Base-by-base conservation (phyloP, 2,113 vertebrate genomes). In the Engystomops pustulosus region DNA sequence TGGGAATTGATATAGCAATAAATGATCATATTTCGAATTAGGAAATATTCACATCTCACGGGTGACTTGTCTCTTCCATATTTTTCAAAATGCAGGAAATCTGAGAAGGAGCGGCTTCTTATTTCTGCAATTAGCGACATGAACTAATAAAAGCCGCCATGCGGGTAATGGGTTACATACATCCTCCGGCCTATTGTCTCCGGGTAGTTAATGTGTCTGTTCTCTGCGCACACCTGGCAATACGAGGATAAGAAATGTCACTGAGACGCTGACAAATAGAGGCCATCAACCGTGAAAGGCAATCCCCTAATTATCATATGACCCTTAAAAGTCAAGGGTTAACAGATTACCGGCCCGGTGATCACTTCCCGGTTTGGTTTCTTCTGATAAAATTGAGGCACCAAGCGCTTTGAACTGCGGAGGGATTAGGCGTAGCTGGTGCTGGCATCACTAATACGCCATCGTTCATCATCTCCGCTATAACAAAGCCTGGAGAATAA, bases 401-500 rank as follows among this genome's bases (percentile, higher is more conserved):
- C 25, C 5, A 41, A 85, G 6, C 72, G 81, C 60, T 87, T 84
- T 34, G 79, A 69, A 86, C 81, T 87, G 80, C 85, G 67, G 85
- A 85, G 83, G 80, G 70, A 36, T 82, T 87, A 83, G 53, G 20
- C 70, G 88, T 86, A 84, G 85, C 78, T 87, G 45, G 72, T 20
- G 84, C 85, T 86, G 88, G 88, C 86, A 68, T 81, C 1, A 2
- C 79, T 90, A 89, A 90, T 88, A 81, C 36, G 30, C 45, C 77
- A 72, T 23, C 75, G 90, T 91, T 80, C 60, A 76, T 91, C 90
- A 86, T 45, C 8, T 78, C 7, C 83, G 68, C 71, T 84, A 69
- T 11, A 88, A 86, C 14, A 88, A 78, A 83, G 72, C 79, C 86
- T 84, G 86, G 87, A 86, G 86, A 86, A 82, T 89, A 87, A 90